Evolutionary conservation across 2,888 invertebrate genomes (phyloP).

Genomic region (Globia sparganii): DNA sequence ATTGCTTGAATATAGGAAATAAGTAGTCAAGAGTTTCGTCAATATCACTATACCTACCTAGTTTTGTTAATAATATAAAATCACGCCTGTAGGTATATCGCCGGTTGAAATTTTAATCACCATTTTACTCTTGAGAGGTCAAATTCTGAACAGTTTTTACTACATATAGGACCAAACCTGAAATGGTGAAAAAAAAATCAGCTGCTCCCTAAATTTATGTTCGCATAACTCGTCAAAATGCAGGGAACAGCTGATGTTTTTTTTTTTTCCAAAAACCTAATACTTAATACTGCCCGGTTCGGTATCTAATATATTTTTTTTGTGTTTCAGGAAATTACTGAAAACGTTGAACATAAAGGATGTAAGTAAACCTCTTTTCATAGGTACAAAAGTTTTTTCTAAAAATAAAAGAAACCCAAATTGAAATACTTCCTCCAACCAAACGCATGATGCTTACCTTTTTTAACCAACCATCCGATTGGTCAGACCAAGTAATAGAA

Average conservation of each 20-base stretch:
- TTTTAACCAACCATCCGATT: slow-evolving; percentile 65
- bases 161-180: too few species aligned
- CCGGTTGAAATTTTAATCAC: too few species aligned
- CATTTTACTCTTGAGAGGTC: too few species aligned
- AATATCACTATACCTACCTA: too few species aligned
- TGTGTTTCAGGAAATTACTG: slow-evolving; percentile 41
- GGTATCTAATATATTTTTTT: not conserved
- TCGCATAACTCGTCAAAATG: too few species aligned
- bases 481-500: slow-evolving; percentile 72
- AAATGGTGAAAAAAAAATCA: too few species aligned
- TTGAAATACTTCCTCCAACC: slow-evolving; percentile 29
- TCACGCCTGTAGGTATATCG: not conserved
- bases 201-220: too few species aligned
- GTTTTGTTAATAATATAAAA: not conserved
- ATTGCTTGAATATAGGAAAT: not conserved
- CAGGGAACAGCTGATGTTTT: too few species aligned
- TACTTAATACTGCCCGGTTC: too few species aligned
- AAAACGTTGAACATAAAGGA: slow-evolving; percentile 31
- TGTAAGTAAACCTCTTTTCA: slow-evolving; percentile 39
- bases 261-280: too few species aligned
- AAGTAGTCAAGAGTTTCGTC: not conserved
- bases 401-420: slow-evolving; percentile 23
- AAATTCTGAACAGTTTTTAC: too few species aligned
- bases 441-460: slow-evolving; percentile 47
- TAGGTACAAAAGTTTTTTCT: not conserved